phyloP scores from a whole-genome alignment of 2,888 invertebrate genomes.

The Meiosimyza platycephala region DNA sequence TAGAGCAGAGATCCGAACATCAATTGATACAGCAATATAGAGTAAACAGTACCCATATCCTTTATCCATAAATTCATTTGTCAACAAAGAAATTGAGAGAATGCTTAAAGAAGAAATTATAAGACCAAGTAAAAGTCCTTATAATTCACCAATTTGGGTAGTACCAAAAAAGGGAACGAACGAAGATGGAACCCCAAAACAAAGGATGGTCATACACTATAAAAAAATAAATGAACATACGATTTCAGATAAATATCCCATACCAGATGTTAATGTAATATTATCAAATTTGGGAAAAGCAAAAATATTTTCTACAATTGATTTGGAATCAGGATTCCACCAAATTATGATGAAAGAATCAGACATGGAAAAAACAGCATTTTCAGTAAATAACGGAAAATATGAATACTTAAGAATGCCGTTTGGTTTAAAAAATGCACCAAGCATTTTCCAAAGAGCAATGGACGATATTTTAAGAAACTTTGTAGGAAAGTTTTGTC shows the following conservation, averaged over 20 bases:
- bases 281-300: too few relatives aligned
- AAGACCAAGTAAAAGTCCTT: neutral
- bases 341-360: too few relatives aligned
- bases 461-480: constrained; percentile 40
- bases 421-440: constrained; percentile 39
- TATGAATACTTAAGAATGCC: constrained; percentile 36
- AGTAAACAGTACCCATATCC: too few relatives aligned
- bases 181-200: too few relatives aligned
- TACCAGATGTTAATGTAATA: too few relatives aligned
- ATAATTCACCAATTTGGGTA: neutral
- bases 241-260: too few relatives aligned
- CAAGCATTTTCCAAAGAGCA: constrained; percentile 42
- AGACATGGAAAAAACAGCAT: constrained; percentile 23
- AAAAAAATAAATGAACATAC: too few relatives aligned
- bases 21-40: constrained; percentile 14
- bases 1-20: neutral
- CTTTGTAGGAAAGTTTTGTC: constrained; percentile 43
- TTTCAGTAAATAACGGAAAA: constrained; percentile 36
- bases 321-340: too few relatives aligned
- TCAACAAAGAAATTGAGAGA: neutral
- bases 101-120: neutral
- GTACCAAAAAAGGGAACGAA: neutral
- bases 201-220: too few relatives aligned
- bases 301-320: too few relatives aligned
- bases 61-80: too few relatives aligned